Base-by-base conservation (phyloP, 2,888 invertebrate species). In the Sarcophaga subvicina region DNA sequence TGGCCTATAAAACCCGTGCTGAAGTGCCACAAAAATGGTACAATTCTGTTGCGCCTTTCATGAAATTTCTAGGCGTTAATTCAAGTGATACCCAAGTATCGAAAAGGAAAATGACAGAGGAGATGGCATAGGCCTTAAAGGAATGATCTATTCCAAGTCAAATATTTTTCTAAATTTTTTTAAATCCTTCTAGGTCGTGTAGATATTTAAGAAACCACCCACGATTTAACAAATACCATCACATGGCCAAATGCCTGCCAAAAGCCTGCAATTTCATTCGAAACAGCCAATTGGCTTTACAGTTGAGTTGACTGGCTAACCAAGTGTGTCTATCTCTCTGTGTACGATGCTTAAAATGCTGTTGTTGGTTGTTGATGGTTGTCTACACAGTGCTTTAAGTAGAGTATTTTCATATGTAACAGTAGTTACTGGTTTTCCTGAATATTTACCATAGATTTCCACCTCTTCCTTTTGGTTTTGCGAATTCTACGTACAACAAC, bases 391-490 rank as follows among this genome's bases (percentile, higher is more conserved):
- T n/a, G 60, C 54, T 66, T 22, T 70, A 83, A 84, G 66, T 80
- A 76, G 76, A 27, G 37, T 83, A 88, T 85, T 49, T 49, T 83
- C 80, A 71, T 83, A 87, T 85, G 83, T 86, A 88, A 88, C 87
- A 87, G 88, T 88, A 86, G 86, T 82, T 85, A 86, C 88, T 78
- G 76, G 87, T 87, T 88, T 77, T 80, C 12, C 80, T 25, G 45
- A 62, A 62, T 77, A 67, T 76, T 77, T 45, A 12, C 25, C 8
- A 49, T 49, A 49, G 49, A 49, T 49, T 49, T 49, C 14, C 14
- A 49, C 49, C 49, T 49, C 49, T 12, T 11, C 4, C 49, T 12
- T 70, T 49, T 14, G 12, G 11, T 11, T 11, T 49, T 49, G 14
- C 12, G 49, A 49, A 49, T 11, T 14, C 49, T 49, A 49, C 49